A percentile compares a stretch with the other conserved stretches of the same genome.
Conservation (phyloP, 2,888 invertebrate genomes). For the Campoletis raptor region DNA sequence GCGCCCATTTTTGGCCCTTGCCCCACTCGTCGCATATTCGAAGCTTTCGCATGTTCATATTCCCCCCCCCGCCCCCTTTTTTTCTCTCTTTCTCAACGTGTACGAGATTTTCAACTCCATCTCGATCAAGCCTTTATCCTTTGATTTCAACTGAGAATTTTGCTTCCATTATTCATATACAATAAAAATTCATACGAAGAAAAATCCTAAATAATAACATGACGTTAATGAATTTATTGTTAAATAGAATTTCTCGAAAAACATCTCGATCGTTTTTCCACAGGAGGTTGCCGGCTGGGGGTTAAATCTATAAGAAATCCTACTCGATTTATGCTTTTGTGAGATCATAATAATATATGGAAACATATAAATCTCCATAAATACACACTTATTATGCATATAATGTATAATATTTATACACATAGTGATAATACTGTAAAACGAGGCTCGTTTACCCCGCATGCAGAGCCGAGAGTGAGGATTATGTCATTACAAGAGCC, state of each 20-base stretch:
- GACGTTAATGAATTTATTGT: no score
- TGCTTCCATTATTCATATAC: background rate
- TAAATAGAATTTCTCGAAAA: background rate
- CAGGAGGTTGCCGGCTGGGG: background rate
- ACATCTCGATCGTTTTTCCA: background rate
- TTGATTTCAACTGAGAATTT: background rate
- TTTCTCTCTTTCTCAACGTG: background rate
- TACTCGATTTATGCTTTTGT: background rate
- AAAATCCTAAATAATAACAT: no score
- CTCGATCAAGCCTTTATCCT: background rate
- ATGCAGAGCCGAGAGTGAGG: conserved; percentile 2
- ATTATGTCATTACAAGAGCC: conserved; percentile 39
- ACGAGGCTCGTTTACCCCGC: conserved; percentile 25
- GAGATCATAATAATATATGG: background rate
- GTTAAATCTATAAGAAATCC: background rate
- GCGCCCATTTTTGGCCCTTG: conserved; percentile 53
- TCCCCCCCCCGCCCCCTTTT: no score
- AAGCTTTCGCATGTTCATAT: conserved; percentile 21
- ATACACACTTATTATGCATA: background rate
- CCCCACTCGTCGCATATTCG: conserved; percentile 30
- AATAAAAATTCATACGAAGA: no score
- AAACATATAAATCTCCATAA: background rate
- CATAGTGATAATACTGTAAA: conserved; percentile 32
- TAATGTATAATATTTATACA: conserved; percentile 8
- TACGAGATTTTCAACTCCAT: background rate